A percentile compares a stretch with the other conserved stretches of the same genome.
These are phyloP conservation scores for Siderastrea radians DNA, from an alignment of 92 coral and sea anemone genomes.

Conservation along the genomic window DNA sequence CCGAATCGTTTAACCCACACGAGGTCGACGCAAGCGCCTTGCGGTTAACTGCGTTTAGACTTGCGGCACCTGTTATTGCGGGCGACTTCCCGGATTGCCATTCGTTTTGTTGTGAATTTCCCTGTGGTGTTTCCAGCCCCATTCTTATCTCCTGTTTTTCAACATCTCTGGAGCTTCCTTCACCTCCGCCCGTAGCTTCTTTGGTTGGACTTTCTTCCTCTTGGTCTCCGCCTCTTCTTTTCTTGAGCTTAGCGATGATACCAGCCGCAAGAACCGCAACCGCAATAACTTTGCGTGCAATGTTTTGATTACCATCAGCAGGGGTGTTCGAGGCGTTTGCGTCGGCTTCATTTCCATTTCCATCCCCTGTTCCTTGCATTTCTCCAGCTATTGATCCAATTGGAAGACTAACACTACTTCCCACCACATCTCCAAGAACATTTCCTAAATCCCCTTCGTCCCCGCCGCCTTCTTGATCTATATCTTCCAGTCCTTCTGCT, in stretches of 20 bases:
- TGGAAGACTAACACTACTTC: constrained; percentile 31
- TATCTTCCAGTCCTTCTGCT: constrained; percentile 78
- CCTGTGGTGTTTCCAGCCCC: constrained; percentile 22
- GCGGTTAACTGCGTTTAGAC: constrained; percentile 18
- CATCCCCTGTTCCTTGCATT: constrained; percentile 32
- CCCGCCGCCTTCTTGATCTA: constrained; percentile 45
- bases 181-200: constrained; percentile 4
- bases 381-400: constrained; percentile 20
- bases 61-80: constrained; percentile 29
- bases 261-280: constrained; percentile 74
- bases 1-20: constrained; percentile 34
- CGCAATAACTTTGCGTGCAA: constrained; percentile 75
- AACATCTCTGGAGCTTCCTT: constrained; percentile 18
- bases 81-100: constrained; percentile 25
- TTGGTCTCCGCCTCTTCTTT: constrained; percentile 43
- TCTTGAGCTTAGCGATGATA: constrained; percentile 69
- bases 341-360: constrained; percentile 50
- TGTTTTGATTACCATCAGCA: constrained; percentile 49
- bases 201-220: constrained; percentile 36
- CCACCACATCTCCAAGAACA: constrained; percentile 60
- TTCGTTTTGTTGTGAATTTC: constrained; percentile 16
- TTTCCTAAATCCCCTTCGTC: constrained; percentile 58
- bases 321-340: constrained; percentile 33
- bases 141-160: constrained; percentile 19
- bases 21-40: constrained; percentile 29